phyloP scores from a whole-genome alignment of 2,797 vertebrate genomes.

The Melanotaenia trifasciata region DNA sequence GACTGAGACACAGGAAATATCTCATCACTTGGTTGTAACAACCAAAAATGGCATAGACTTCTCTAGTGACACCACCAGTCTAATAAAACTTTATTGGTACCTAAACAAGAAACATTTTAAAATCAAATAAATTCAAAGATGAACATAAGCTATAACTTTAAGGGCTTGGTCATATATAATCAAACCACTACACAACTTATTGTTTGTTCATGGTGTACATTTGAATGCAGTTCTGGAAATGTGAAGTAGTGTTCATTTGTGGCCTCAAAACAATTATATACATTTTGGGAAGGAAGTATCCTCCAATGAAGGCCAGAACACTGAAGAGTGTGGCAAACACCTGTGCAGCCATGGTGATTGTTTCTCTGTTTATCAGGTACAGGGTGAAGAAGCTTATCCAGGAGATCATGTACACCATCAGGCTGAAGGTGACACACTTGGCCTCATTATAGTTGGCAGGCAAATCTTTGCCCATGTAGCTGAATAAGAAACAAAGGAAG shows the following conservation, averaged over 20 bases:
- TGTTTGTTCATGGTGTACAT: conserved; percentile 88
- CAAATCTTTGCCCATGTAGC: conserved; percentile 89
- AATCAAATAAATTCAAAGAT: conserved; percentile 2
- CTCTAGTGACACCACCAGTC: background rate
- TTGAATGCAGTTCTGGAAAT: conserved; percentile 90
- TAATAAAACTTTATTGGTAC: background rate
- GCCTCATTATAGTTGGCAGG: conserved; percentile 91
- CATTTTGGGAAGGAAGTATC: conserved; percentile 89
- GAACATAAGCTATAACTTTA: conserved; percentile 1
- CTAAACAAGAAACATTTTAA: background rate
- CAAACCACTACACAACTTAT: conserved; percentile 40
- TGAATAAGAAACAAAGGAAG: conserved; percentile 83
- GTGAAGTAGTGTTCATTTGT: conserved; percentile 83
- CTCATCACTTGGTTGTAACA: conserved; percentile 1
- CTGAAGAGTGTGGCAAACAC: conserved; percentile 82
- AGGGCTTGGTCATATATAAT: background rate
- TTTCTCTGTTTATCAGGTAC: conserved; percentile 80
- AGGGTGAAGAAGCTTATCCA: conserved; percentile 86
- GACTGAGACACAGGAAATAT: conserved; percentile 12
- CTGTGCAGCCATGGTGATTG: conserved; percentile 77
- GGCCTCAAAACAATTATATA: conserved; percentile 85
- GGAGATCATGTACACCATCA: conserved; percentile 86
- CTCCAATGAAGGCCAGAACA: conserved; percentile 82
- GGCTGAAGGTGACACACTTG: conserved; percentile 87
- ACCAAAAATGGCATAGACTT: no score